A percentile compares a stretch with the other conserved stretches of the same genome.
These are phyloP conservation scores for Sycophila texana DNA, from an alignment of 2,888 invertebrate genomes.

Conservation along the genomic window DNA sequence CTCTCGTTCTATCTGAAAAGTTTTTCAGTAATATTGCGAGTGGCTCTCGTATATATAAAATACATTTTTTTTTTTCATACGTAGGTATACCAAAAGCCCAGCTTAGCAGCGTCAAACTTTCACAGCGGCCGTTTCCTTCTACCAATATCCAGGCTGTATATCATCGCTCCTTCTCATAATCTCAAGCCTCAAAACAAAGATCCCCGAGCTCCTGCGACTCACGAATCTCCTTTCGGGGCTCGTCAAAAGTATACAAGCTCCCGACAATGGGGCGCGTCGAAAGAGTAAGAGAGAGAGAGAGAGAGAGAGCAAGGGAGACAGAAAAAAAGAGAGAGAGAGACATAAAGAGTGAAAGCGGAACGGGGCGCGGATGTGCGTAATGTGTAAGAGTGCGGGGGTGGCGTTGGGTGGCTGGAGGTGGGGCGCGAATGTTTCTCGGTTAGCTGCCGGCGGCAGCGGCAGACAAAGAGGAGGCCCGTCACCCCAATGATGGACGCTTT, in stretches of 20 bases:
- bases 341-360: too few relatives aligned
- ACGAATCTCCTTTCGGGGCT: not conserved
- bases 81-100: too few relatives aligned
- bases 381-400: conserved; percentile 31
- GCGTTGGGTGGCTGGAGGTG: not conserved
- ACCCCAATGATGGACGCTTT: conserved; percentile 76
- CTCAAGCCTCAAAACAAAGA: conserved; percentile 33
- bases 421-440: conserved; percentile 40
- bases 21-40: too few relatives aligned
- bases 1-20: too few relatives aligned
- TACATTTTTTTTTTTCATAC: not conserved
- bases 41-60: too few relatives aligned
- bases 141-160: conserved; percentile 8
- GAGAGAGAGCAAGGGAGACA: not conserved
- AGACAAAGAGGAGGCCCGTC: conserved; percentile 68
- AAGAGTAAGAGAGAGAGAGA: too few relatives aligned
- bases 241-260: conserved; percentile 36
- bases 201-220: not conserved
- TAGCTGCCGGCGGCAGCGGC: conserved; percentile 1
- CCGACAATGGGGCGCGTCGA: conserved; percentile 29
- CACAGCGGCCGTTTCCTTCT: too few relatives aligned
- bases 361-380: conserved; percentile 40
- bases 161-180: conserved; percentile 22
- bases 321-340: too few relatives aligned
- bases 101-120: too few relatives aligned